phyloP scores from a whole-genome alignment of 2,888 invertebrate genomes.

The Holacanthella duospinosa region DNA sequence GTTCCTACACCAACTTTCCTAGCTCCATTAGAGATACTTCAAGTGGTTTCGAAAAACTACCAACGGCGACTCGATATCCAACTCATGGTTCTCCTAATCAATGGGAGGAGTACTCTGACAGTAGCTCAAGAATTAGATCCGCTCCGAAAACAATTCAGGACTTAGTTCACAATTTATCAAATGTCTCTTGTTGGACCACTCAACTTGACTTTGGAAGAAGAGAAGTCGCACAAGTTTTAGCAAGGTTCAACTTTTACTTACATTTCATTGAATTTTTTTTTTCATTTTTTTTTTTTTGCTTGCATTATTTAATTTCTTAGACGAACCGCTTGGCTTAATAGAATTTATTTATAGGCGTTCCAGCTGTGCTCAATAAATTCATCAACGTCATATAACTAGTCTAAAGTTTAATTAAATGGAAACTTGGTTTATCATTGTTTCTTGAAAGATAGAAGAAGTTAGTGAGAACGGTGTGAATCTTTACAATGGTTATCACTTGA shows the following conservation, averaged over 20 bases:
- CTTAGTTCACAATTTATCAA: slow-evolving; percentile 27
- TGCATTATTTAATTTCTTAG: not conserved
- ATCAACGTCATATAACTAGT: too few relatives aligned
- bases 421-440: not conserved
- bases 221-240: slow-evolving; percentile 30
- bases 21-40: not conserved
- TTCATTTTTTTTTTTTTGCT: not conserved
- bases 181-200: slow-evolving; percentile 31
- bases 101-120: not conserved
- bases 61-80: not conserved
- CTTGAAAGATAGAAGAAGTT: not conserved
- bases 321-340: not conserved
- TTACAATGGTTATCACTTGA: too few relatives aligned
- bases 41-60: not conserved
- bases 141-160: slow-evolving; percentile 21
- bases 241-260: slow-evolving; percentile 22
- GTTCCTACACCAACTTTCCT: not conserved
- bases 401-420: not conserved
- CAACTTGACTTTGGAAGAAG: slow-evolving; percentile 19
- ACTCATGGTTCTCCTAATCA: not conserved
- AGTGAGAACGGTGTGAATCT: too few relatives aligned
- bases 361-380: not conserved
- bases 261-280: not conserved
- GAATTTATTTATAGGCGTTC: not conserved
- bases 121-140: not conserved